Conservation (phyloP, 1,140 invertebrate genomes). For the Diorhabda sublineata region DNA sequence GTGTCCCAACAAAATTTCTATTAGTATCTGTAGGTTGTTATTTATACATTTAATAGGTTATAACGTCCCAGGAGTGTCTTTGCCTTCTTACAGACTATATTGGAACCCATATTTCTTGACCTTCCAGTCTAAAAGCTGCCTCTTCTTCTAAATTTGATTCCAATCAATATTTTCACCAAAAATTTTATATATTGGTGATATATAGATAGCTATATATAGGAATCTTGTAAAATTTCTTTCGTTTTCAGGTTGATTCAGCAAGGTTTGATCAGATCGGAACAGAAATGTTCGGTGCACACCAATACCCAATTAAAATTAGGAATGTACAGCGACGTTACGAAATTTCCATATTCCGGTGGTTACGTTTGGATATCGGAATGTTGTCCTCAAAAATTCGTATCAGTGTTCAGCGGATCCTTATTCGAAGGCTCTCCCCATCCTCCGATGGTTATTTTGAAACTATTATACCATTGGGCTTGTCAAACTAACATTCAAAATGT, state of each 20-base stretch:
- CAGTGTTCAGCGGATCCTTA: constrained; percentile 80
- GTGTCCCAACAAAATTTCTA: too few relatives aligned
- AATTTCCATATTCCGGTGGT: constrained; percentile 80
- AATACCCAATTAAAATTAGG: constrained; percentile 68
- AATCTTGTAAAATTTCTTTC: neutral
- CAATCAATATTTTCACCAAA: too few relatives aligned
- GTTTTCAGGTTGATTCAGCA: constrained; percentile 65
- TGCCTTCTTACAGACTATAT: too few relatives aligned
- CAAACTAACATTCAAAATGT: constrained; percentile 85
- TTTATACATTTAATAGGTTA: too few relatives aligned
- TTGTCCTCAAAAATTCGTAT: constrained; percentile 76
- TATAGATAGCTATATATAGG: too few relatives aligned
- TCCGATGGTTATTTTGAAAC: constrained; percentile 73
- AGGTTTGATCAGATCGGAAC: constrained; percentile 72
- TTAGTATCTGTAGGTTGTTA: too few relatives aligned
- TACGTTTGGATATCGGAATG: constrained; percentile 87
- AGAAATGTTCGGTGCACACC: constrained; percentile 65
- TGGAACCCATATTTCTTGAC: too few relatives aligned
- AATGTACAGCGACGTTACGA: constrained; percentile 78
- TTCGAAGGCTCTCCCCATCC: constrained; percentile 79
- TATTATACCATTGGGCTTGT: constrained; percentile 87
- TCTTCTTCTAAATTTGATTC: too few relatives aligned
- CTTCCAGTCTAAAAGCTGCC: too few relatives aligned
- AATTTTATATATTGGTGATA: too few relatives aligned
- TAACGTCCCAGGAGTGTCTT: too few relatives aligned